A percentile compares a stretch with the other conserved stretches of the same genome.
Evolutionary conservation across 2,888 invertebrate species (phyloP).

Genomic region (Molanna angustata): DNA sequence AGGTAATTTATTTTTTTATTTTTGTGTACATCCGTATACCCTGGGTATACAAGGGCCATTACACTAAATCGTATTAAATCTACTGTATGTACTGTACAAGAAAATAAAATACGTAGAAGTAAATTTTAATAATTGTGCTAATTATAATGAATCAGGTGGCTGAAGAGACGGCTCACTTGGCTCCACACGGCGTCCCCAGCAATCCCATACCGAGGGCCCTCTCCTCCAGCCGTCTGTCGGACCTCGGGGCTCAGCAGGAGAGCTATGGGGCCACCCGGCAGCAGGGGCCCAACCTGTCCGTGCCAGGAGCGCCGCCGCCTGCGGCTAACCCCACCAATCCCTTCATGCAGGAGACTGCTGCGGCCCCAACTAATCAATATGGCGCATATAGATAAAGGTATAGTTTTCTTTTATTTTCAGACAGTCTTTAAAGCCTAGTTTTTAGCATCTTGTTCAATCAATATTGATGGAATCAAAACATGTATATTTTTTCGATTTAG

Average conservation of each 20-base stretch:
- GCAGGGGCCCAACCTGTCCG: conserved; percentile 65
- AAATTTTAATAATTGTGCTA: background rate
- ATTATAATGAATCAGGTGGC: conserved; percentile 40
- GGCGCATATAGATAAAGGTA: conserved; percentile 31
- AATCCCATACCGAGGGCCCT: conserved; percentile 86
- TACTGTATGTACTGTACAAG: too few species aligned
- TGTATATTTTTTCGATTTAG: too few species aligned
- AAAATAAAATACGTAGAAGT: too few species aligned
- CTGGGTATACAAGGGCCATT: too few species aligned
- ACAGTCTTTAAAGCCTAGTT: too few species aligned
- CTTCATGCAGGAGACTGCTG: conserved; percentile 36
- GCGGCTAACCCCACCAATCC: conserved; percentile 45
- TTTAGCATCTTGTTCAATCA: too few species aligned
- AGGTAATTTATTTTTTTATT: too few species aligned
- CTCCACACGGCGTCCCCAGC: conserved; percentile 93
- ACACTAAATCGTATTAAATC: too few species aligned
- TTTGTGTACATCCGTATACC: too few species aligned
- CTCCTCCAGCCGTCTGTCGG: conserved; percentile 77
- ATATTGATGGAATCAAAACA: too few species aligned
- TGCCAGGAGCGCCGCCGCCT: conserved; percentile 50
- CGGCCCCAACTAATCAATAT: conserved; percentile 22
- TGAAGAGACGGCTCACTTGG: conserved; percentile 78
- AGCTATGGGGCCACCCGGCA: conserved; percentile 72
- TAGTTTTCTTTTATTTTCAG: too few species aligned
- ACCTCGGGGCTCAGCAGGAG: conserved; percentile 63